Evolutionary conservation across 2,113 vertebrate genomes (phyloP).

Genomic region (Globicephala melas): DNA sequence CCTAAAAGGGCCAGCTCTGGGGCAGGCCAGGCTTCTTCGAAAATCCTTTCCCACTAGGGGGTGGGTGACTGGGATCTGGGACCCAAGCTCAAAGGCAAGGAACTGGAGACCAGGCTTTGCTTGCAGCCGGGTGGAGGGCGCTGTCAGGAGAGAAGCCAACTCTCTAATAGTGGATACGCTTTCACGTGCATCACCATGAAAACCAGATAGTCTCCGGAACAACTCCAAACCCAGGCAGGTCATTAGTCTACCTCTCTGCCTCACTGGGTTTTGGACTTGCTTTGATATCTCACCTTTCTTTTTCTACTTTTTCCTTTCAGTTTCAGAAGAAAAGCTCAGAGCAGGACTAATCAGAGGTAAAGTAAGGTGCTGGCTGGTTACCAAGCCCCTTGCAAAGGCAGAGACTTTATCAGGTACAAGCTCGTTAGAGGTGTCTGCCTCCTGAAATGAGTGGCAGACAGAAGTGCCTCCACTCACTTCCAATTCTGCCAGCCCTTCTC

Average conservation of each 20-base stretch:
- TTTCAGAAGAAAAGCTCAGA: background rate
- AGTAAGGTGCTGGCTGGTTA: background rate
- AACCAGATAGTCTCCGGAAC: background rate
- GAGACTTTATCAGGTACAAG: background rate
- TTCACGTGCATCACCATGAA: accelerated
- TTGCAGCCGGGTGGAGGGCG: background rate
- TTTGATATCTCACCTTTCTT: background rate
- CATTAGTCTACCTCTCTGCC: background rate
- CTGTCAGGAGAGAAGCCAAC: accelerated
- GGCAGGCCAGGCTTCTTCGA: background rate
- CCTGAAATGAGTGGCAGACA: background rate
- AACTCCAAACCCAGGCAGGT: background rate
- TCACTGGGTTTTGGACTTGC: background rate
- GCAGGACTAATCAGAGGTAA: background rate
- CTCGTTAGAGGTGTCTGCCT: background rate
- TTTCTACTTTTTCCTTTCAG: background rate
- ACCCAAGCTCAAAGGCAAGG: background rate
- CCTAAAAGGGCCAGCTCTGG: background rate
- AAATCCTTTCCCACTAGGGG: background rate
- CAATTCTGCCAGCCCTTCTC: background rate
- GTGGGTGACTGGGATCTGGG: background rate
- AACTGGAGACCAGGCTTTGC: background rate
- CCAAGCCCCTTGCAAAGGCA: background rate
- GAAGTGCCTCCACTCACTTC: background rate
- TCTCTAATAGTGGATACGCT: background rate